phyloP scores from a whole-genome alignment of 2,797 vertebrate species.

The Epinephelus coioides region DNA sequence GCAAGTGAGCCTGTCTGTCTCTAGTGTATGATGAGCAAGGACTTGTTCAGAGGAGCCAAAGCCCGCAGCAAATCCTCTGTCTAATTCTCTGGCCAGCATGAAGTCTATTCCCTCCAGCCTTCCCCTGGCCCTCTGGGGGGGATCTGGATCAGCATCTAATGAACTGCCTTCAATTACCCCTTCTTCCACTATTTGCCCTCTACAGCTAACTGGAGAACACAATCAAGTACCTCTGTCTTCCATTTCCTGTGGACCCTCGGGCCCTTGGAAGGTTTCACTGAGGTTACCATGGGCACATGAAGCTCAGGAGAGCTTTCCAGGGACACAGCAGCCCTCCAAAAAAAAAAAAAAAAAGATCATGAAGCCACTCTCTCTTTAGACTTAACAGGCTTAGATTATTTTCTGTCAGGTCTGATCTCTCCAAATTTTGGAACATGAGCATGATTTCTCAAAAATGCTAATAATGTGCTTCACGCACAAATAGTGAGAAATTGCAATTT shows the following conservation, averaged over 20 bases:
- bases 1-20: slow-evolving; percentile 60
- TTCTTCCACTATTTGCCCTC: slow-evolving; percentile 69
- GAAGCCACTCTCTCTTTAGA: slow-evolving; percentile 19
- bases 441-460: slow-evolving; percentile 25
- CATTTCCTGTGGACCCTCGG: slow-evolving; percentile 42
- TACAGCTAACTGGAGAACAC: slow-evolving; percentile 62
- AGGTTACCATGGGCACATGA: slow-evolving; percentile 32
- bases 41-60: slow-evolving; percentile 57
- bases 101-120: slow-evolving; percentile 64
- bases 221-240: slow-evolving; percentile 59
- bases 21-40: slow-evolving; percentile 64
- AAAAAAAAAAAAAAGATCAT: slow-evolving; percentile 25
- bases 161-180: slow-evolving; percentile 80
- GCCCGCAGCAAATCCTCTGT: slow-evolving; percentile 69
- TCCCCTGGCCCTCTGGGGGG: slow-evolving; percentile 51
- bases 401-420: slow-evolving; percentile 29
- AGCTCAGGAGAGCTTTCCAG: slow-evolving; percentile 22
- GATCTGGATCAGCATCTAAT: slow-evolving; percentile 76
- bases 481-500: slow-evolving; percentile 36
- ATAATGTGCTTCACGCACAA: slow-evolving; percentile 34
- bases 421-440: slow-evolving; percentile 2
- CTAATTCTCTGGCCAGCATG: slow-evolving; percentile 74
- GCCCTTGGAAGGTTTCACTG: slow-evolving; percentile 25
- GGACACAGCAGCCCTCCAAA: slow-evolving; percentile 12
- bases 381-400: slow-evolving; percentile 20